Conservation (phyloP, 2,888 invertebrate species). For the Ormyrus nitidulus region DNA sequence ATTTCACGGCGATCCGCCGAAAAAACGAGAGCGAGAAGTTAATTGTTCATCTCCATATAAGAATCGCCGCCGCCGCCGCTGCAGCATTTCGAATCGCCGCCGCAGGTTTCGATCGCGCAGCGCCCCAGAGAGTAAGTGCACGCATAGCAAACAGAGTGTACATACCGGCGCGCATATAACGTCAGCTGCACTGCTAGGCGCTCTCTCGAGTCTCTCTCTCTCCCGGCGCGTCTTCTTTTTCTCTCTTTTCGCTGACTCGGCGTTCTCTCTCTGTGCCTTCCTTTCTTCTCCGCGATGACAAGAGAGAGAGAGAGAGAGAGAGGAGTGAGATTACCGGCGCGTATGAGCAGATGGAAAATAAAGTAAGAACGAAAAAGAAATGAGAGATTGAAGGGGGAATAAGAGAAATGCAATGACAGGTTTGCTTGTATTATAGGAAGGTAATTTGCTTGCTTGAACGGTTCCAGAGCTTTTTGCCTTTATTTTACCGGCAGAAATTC, state of each 20-base stretch:
- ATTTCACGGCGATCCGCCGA: too few relatives aligned
- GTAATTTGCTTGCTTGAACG: conserved; percentile 1
- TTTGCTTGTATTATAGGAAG: neutral
- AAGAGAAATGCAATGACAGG: neutral
- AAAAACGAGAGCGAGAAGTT: too few relatives aligned
- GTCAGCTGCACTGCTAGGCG: conserved; percentile 22
- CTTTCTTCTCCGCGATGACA: conserved; percentile 17
- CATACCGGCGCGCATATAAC: neutral
- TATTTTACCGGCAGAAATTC: too few relatives aligned
- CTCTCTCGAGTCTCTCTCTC: neutral
- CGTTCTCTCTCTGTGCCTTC: neutral
- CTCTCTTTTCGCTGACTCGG: conserved; percentile 12
- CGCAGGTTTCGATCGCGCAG: neutral
- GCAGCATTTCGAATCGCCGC: too few relatives aligned
- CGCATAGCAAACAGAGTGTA: neutral
- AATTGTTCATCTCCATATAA: too few relatives aligned
- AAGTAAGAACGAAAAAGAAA: conserved; percentile 4
- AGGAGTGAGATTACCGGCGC: neutral
- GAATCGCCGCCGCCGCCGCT: too few relatives aligned
- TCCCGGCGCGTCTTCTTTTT: neutral
- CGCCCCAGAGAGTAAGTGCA: neutral
- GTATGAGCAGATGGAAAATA: neutral
- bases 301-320: neutral
- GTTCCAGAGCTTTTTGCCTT: neutral
- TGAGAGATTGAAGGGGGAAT: neutral